Percentiles rank a stretch among this genome's conserved stretches.
Evolutionary conservation across 1,140 invertebrate species (phyloP).

Genomic region (Atta cephalotes): DNA sequence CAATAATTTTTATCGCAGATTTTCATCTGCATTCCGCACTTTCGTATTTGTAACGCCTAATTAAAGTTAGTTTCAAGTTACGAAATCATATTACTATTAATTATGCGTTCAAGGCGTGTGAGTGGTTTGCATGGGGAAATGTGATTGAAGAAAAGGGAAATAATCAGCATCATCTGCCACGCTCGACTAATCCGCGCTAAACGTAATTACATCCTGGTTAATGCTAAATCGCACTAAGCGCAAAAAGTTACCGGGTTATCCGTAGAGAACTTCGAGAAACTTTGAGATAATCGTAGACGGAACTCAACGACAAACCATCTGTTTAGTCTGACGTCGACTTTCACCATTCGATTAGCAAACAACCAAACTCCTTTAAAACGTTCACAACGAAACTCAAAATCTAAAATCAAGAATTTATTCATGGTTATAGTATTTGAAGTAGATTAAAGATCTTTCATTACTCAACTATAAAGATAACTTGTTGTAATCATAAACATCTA

Average conservation of each 20-base stretch:
- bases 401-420: background rate
- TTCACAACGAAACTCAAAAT: background rate
- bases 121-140: constrained; percentile 26
- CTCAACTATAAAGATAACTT: background rate
- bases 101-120: background rate
- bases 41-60: background rate
- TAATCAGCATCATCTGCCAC: constrained; percentile 52
- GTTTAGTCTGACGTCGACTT: constrained; percentile 49
- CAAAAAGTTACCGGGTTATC: constrained; percentile 48
- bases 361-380: constrained; percentile 22
- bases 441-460: background rate
- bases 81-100: constrained; percentile 32
- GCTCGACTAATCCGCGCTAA: constrained; percentile 33
- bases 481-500: background rate
- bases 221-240: constrained; percentile 34
- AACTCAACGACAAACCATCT: constrained; percentile 56
- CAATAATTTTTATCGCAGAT: constrained; percentile 3
- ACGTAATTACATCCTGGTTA: constrained; percentile 56
- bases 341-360: constrained; percentile 52
- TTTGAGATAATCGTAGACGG: constrained; percentile 50
- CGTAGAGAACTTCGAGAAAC: constrained; percentile 45
- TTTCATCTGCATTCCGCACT: constrained; percentile 11
- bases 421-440: background rate
- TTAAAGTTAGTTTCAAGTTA: constrained; percentile 14
- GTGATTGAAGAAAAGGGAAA: background rate